Percentiles rank a stretch among this genome's conserved stretches.
Evolutionary conservation across 2,888 invertebrate genomes (phyloP).

Genomic region (Salticus scenicus): DNA sequence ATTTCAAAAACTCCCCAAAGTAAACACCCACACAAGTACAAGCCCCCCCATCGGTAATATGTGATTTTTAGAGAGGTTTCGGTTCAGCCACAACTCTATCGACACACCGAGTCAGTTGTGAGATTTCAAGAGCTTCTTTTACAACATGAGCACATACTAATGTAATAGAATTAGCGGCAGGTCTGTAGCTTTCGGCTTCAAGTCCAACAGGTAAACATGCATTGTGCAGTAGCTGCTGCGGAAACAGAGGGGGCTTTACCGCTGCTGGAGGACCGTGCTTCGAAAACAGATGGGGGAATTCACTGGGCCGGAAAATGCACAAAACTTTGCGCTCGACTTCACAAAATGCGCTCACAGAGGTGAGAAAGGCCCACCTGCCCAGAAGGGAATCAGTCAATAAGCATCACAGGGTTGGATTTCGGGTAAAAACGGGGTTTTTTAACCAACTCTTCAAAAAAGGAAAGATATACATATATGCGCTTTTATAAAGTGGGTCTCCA

Average conservation of each 20-base stretch:
- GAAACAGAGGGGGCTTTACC: background rate
- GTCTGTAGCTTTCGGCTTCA: background rate
- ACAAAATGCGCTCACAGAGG: background rate
- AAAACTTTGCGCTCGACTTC: conserved; percentile 12
- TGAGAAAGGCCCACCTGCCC: conserved; percentile 35
- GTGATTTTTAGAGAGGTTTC: too few relatives aligned
- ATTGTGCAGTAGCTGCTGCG: conserved; percentile 27
- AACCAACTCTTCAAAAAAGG: background rate
- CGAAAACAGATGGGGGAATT: conserved; percentile 49
- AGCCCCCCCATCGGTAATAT: too few relatives aligned
- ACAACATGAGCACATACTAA: too few relatives aligned
- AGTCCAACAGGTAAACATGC: conserved; percentile 39
- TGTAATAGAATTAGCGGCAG: background rate
- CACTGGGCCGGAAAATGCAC: conserved; percentile 59
- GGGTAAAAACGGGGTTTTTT: background rate
- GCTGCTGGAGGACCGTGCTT: background rate
- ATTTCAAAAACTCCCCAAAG: too few relatives aligned
- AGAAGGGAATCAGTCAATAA: conserved; percentile 45
- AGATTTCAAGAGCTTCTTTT: background rate
- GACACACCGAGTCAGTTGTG: background rate
- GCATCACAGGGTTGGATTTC: conserved; percentile 12
- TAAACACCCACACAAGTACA: too few relatives aligned
- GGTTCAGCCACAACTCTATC: too few relatives aligned
- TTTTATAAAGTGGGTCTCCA: conserved; percentile 4
- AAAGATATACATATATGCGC: background rate